Conservation (phyloP, 2,113 vertebrate species). For the Gambusia holbrooki region DNA sequence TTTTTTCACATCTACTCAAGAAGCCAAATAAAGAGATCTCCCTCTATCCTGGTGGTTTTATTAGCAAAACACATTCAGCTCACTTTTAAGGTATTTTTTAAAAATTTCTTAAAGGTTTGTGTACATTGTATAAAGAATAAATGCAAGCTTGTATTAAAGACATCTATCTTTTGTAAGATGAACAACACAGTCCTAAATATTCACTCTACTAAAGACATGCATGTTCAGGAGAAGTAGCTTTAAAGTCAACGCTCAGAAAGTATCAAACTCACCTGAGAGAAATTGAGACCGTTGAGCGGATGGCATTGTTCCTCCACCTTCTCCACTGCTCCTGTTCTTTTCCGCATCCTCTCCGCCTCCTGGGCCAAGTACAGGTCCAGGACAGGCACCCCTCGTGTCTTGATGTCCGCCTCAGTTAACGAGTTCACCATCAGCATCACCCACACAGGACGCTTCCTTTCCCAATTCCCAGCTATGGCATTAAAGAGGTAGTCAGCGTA, state of each 20-base stretch:
- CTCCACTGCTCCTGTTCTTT: slow-evolving; percentile 88
- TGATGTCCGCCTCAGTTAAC: slow-evolving; percentile 87
- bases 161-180: not conserved
- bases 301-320: slow-evolving; percentile 93
- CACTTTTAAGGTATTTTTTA: not conserved
- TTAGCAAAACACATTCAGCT: not conserved
- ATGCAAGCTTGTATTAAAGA: not conserved
- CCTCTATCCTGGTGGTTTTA: not conserved
- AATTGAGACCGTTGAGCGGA: slow-evolving; percentile 89
- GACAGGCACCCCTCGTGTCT: slow-evolving; percentile 85
- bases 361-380: slow-evolving; percentile 90
- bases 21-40: too few relatives aligned
- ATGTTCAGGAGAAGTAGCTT: not conserved
- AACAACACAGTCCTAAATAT: not conserved
- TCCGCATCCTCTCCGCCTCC: slow-evolving; percentile 88
- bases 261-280: slow-evolving; percentile 86
- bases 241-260: not conserved
- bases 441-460: slow-evolving; percentile 88
- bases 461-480: slow-evolving; percentile 91
- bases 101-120: not conserved
- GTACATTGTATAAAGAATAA: not conserved
- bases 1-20: not conserved
- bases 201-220: not conserved
- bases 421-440: slow-evolving; percentile 94
- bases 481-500: slow-evolving; percentile 92